Evolutionary conservation across 2,797 vertebrate species (phyloP).

Genomic region (Tachyglossus aculeatus): DNA sequence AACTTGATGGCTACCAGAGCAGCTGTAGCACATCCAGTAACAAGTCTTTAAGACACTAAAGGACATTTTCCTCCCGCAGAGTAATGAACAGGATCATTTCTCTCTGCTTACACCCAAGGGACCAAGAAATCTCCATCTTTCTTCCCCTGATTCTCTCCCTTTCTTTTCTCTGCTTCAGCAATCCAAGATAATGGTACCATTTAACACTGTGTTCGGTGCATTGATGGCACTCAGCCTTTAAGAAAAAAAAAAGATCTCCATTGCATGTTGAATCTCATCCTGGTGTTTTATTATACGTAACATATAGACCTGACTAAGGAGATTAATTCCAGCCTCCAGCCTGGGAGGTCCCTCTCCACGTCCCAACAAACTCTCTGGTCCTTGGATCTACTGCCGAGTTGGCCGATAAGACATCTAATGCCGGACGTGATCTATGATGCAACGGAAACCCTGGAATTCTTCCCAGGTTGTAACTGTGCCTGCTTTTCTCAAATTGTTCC

Average conservation of each 20-base stretch:
- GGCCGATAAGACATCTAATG: neutral
- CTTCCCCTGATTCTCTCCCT: neutral
- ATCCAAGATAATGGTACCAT: neutral
- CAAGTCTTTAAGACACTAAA: neutral
- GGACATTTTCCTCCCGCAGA: neutral
- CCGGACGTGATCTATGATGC: neutral
- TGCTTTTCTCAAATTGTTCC: neutral
- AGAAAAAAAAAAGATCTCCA: neutral
- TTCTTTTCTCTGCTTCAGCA: constrained; percentile 1
- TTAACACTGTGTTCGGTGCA: neutral
- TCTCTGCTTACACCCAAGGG: neutral
- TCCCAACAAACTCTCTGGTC: neutral
- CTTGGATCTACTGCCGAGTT: neutral
- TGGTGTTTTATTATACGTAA: neutral
- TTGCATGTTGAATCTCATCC: neutral
- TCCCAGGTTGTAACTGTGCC: neutral
- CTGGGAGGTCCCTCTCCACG: neutral
- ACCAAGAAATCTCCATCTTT: neutral
- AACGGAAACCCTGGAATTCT: neutral
- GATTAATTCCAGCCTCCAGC: neutral
- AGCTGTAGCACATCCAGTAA: neutral
- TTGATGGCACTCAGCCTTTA: neutral
- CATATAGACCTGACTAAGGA: neutral
- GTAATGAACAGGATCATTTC: neutral
- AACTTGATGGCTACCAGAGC: no score